Evolutionary conservation across 1,140 invertebrate species (phyloP), one percentile per base, ranked within the genome.

Genomic region (Agrilus planipennis): DNA sequence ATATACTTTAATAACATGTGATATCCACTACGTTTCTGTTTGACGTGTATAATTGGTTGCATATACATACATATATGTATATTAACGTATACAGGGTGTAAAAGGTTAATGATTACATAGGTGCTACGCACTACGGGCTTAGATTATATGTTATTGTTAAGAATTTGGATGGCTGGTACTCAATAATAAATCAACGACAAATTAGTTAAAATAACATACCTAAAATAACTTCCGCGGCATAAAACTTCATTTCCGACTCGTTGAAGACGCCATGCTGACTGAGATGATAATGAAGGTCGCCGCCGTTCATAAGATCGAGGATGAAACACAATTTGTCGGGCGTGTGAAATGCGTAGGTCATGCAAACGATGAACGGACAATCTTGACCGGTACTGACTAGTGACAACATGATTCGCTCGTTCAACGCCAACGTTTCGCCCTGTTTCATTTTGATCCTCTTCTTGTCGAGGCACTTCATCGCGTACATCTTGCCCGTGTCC

Each of bases 361-460:
- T 99, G 68, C 95, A 99, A 21, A 99, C 96, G 60, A 99, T 99
- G 68, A 99, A 99, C 9, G 96, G 96, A 64, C 95, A 98, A 61
- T 97, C 95, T 61, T 95, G 89, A 68, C 94, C 94, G 36, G 93
- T 98, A 69, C 90, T 95, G 70, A 99, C 95, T 67, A 97, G 78
- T 55, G 90, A 94, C 44, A 99, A 73, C 95, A 99, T 99, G 58
- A 98, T 96, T 57, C 95, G 76, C 70, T 99, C 96, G 72, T 99
- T 99, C 50, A 99, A 76, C 27, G 96, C 95, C 52, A 99, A 72
- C 32, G 93, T 99, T 75, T 99, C 96, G 44, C 96, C 96, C 67
- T 98, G 93, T 67, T 99, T 99, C 92, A 99, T 97, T 73, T 99
- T 99, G 57, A 99, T 99, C 49, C 95, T 73, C 63, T 99, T 99